phyloP scores from a whole-genome alignment of 2,113 vertebrate species.

The Numenius arquata region DNA sequence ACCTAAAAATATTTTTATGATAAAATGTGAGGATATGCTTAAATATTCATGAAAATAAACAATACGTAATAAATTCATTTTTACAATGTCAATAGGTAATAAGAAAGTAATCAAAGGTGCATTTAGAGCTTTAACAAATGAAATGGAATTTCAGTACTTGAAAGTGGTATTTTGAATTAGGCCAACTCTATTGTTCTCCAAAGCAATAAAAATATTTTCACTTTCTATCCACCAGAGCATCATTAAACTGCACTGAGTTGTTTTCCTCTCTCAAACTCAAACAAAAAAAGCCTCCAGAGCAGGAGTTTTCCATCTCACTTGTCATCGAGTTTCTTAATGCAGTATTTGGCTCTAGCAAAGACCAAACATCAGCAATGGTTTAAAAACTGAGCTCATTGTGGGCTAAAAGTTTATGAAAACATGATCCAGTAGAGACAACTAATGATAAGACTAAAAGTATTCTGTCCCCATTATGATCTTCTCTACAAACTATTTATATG shows the following conservation, averaged over 20 bases:
- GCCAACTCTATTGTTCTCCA: neutral
- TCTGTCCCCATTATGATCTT: neutral
- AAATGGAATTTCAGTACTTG: constrained; percentile 47
- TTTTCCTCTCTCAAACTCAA: constrained; percentile 23
- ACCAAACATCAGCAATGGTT: neutral
- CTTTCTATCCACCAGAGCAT: constrained; percentile 5
- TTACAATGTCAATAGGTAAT: constrained; percentile 35
- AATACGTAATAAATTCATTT: constrained; percentile 40
- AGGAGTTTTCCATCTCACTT: constrained; percentile 3
- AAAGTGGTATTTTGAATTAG: constrained; percentile 36
- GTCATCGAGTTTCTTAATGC: constrained; percentile 10
- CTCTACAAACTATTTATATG: neutral
- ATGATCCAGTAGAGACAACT: neutral
- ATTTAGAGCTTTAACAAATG: constrained; percentile 47
- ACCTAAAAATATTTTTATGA: constrained; percentile 61
- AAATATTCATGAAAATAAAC: constrained; percentile 67
- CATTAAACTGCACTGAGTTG: constrained; percentile 11
- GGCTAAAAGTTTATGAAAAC: neutral
- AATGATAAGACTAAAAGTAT: neutral
- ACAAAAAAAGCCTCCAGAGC: neutral
- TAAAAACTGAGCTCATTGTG: neutral
- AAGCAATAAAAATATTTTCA: constrained; percentile 31
- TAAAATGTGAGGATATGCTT: constrained; percentile 45
- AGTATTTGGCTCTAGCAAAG: constrained; percentile 11
- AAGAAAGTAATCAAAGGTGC: constrained; percentile 37